A percentile compares a stretch with the other conserved stretches of the same genome.
phyloP scores from a whole-genome alignment of 2,888 invertebrate genomes.

The Terebella lapidaria region DNA sequence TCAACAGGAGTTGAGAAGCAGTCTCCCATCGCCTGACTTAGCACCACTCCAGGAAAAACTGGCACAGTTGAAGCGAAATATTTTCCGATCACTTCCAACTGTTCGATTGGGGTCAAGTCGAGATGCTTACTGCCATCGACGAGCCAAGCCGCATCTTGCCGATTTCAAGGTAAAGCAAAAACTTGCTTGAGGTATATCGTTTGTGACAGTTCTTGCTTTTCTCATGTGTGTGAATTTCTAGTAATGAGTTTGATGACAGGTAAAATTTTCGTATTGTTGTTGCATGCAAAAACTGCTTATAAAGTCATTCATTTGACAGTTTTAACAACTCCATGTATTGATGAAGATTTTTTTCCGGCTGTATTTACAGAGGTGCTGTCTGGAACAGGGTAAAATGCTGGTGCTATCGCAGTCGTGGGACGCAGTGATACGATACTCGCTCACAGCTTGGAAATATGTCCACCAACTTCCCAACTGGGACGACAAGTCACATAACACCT shows the following conservation, averaged over 20 bases:
- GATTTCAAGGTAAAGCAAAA: neutral
- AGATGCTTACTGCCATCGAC: neutral
- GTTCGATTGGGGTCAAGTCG: slow-evolving; percentile 1
- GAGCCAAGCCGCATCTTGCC: neutral
- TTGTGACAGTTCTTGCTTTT: neutral
- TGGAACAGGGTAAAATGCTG: neutral
- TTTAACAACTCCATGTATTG: no score
- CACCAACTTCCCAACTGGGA: slow-evolving; percentile 5
- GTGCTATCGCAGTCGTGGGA: neutral
- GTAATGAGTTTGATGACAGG: no score
- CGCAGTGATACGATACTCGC: neutral
- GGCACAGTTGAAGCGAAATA: neutral
- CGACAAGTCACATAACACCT: slow-evolving; percentile 1
- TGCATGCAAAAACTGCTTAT: no score
- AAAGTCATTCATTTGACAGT: no score
- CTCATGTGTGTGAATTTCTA: neutral
- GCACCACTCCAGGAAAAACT: neutral
- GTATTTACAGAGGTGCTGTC: slow-evolving; percentile 1
- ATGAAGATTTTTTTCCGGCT: neutral
- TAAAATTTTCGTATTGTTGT: no score
- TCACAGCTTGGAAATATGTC: neutral
- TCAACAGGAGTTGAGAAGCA: no score
- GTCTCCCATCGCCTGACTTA: neutral
- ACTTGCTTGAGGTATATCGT: no score
- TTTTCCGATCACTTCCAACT: neutral